Conservation (phyloP, 2,113 vertebrate species). For the Python bivittatus region DNA sequence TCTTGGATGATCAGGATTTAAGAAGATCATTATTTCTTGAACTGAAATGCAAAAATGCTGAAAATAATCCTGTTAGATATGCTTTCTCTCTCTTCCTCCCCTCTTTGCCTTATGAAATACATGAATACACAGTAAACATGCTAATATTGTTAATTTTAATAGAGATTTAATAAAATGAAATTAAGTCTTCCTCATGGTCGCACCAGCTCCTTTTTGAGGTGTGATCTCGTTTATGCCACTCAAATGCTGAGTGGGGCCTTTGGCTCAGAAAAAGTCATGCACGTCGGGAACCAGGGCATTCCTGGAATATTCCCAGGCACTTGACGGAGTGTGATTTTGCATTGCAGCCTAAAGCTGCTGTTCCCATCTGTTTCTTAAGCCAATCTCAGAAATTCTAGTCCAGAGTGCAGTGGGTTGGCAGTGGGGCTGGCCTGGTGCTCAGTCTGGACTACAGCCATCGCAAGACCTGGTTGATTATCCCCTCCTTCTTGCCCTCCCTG, state of each 20-base stretch:
- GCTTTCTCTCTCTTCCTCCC: not conserved
- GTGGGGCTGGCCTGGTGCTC: no score
- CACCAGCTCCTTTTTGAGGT: not conserved
- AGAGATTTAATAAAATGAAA: not conserved
- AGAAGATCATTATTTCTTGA: not conserved
- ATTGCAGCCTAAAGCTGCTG: not conserved
- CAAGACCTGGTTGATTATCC: not conserved
- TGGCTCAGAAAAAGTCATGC: not conserved
- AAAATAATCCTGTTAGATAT: not conserved
- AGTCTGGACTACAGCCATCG: not conserved
- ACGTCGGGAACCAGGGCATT: not conserved
- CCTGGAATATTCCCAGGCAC: not conserved
- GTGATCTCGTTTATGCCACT: no score
- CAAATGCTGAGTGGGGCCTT: not conserved
- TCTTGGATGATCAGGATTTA: not conserved
- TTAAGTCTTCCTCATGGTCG: not conserved
- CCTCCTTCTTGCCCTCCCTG: no score
- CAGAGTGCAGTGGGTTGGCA: not conserved
- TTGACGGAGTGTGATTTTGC: no score
- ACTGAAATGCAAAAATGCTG: not conserved
- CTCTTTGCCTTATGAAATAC: not conserved
- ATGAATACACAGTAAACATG: not conserved
- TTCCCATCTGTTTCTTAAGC: not conserved
- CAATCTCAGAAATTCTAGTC: not conserved
- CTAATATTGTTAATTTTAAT: not conserved